Evolutionary conservation across 2,888 invertebrate genomes (phyloP).

Genomic region (Cantharis flavilabris): DNA sequence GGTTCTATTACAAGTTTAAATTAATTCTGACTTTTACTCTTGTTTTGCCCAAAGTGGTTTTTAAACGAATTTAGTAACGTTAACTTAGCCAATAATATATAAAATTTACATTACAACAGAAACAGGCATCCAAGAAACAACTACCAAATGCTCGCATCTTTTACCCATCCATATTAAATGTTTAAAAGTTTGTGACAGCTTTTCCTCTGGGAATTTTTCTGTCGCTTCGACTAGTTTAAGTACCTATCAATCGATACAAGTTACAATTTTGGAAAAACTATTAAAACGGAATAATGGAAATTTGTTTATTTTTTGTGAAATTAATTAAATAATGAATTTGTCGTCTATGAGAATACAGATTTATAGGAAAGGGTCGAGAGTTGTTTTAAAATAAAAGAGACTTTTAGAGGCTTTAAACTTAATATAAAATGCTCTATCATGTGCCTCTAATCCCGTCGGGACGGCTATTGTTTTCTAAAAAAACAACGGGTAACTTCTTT

Average conservation of each 20-base stretch:
- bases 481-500: not conserved
- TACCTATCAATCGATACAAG: not conserved
- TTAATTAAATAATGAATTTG: not conserved
- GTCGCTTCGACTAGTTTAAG: too few relatives aligned
- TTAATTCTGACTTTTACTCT: not conserved
- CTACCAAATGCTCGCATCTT: not conserved
- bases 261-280: not conserved
- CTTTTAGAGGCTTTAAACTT: not conserved
- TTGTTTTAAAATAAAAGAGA: not conserved
- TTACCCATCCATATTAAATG: not conserved
- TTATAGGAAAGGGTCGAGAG: not conserved
- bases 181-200: not conserved
- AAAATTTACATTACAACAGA: not conserved
- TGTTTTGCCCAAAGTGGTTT: not conserved
- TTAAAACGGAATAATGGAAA: not conserved
- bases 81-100: not conserved
- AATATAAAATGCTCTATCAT: not conserved
- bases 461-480: not conserved
- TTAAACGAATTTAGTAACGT: not conserved
- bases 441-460: not conserved
- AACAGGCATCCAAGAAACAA: not conserved
- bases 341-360: not conserved
- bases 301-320: not conserved
- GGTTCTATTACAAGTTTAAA: not conserved
- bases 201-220: not conserved